Conservation (phyloP, 92 coral and sea anemone species). For the Montipora capitata region DNA sequence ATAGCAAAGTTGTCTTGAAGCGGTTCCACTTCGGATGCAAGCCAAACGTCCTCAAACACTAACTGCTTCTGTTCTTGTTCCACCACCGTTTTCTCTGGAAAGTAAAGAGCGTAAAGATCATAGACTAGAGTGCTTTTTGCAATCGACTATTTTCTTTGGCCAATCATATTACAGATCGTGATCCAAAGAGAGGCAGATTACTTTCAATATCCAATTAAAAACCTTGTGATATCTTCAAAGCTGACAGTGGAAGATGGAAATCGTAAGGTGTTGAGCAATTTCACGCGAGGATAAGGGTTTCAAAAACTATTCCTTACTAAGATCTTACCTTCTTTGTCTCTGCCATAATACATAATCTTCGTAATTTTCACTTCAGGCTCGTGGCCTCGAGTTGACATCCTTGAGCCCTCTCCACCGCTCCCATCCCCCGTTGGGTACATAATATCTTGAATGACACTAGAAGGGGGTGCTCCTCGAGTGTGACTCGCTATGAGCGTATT, state of each 20-base stretch:
- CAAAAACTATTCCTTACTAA: neutral
- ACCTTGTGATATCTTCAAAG: too few species aligned
- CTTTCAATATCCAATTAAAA: too few species aligned
- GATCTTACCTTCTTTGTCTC: conserved; percentile 68
- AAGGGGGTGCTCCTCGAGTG: conserved; percentile 88
- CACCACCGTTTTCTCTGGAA: conserved; percentile 30
- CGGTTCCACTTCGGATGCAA: conserved; percentile 89
- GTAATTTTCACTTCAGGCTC: conserved; percentile 86
- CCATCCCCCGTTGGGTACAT: conserved; percentile 78
- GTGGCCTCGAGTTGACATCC: conserved; percentile 82
- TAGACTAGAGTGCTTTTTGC: neutral
- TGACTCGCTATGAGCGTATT: neutral
- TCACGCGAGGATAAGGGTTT: neutral
- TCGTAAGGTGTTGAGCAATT: neutral
- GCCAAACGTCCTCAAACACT: conserved; percentile 93
- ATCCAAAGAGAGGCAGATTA: too few species aligned
- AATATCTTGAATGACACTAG: conserved; percentile 81
- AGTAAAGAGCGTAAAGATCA: neutral
- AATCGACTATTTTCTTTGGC: too few species aligned
- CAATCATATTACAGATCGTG: too few species aligned
- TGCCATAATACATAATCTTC: conserved; percentile 83
- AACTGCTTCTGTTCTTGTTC: conserved; percentile 72
- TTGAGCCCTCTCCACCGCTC: conserved; percentile 34
- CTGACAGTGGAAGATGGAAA: neutral
- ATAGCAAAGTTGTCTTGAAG: conserved; percentile 86